These are phyloP conservation scores for Mus spretus DNA, from an alignment of 2,797 vertebrate species.

Conservation along the genomic window DNA sequence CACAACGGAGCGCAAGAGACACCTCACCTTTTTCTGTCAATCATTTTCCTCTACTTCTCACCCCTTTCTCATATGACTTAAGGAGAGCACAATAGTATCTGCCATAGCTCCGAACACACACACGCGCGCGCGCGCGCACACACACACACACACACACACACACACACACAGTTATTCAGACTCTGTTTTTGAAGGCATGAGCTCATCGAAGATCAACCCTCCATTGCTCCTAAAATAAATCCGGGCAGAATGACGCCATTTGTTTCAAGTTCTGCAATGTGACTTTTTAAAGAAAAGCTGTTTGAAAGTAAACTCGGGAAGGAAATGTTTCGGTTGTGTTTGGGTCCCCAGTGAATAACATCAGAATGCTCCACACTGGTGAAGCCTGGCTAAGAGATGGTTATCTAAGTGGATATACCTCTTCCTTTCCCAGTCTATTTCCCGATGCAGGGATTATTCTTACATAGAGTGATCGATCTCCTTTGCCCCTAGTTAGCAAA, in stretches of 20 bases:
- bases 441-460: slow-evolving; percentile 12
- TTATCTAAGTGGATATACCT: slow-evolving; percentile 27
- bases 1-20: no score
- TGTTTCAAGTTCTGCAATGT: slow-evolving; percentile 73
- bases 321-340: slow-evolving; percentile 76
- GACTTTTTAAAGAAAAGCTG: slow-evolving; percentile 60
- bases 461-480: not conserved
- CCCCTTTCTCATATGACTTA: no score
- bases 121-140: no score
- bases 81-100: no score
- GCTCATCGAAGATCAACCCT: slow-evolving; percentile 82
- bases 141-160: no score
- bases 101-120: no score
- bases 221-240: slow-evolving; percentile 80
- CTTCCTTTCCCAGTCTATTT: slow-evolving; percentile 16
- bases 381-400: slow-evolving; percentile 28
- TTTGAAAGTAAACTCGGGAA: slow-evolving; percentile 80
- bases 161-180: slow-evolving; percentile 54
- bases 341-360: slow-evolving; percentile 43
- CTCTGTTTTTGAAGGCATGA: slow-evolving; percentile 71
- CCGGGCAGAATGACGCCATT: slow-evolving; percentile 71
- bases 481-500: slow-evolving; percentile 39
- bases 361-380: not conserved
- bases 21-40: no score
- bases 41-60: no score